Conservation (phyloP, 2,888 invertebrate genomes). For the Oligia strigilis region DNA sequence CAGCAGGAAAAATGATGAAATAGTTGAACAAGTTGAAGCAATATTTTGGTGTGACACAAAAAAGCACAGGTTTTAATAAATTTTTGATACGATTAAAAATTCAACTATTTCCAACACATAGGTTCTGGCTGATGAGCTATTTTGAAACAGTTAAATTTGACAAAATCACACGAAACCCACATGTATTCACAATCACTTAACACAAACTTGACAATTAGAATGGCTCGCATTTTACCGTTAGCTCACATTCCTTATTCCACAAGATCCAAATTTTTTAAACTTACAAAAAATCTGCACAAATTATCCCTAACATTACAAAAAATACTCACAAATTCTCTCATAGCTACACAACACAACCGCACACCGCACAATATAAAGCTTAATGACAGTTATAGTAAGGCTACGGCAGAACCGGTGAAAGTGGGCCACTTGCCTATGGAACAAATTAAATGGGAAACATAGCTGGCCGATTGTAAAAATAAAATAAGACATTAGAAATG, state of each 20-base stretch:
- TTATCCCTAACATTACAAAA: neutral
- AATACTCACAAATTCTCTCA: slow-evolving; percentile 77
- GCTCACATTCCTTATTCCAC: neutral
- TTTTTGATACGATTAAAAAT: neutral
- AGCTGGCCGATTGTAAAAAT: slow-evolving; percentile 48
- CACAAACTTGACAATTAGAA: neutral
- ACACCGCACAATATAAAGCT: slow-evolving; percentile 53
- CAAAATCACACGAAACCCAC: neutral
- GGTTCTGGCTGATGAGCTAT: too few relatives aligned
- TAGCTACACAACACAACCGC: slow-evolving; percentile 62
- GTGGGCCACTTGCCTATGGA: slow-evolving; percentile 73
- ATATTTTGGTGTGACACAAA: neutral
- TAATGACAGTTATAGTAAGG: slow-evolving; percentile 71
- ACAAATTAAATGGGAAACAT: slow-evolving; percentile 67
- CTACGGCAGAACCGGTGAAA: slow-evolving; percentile 75
- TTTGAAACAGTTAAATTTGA: neutral
- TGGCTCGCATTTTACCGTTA: slow-evolving; percentile 17
- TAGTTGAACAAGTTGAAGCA: neutral
- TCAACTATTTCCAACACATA: neutral
- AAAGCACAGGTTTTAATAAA: neutral
- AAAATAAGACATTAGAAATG: slow-evolving; percentile 53
- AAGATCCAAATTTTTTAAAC: neutral
- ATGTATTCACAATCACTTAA: slow-evolving; percentile 10
- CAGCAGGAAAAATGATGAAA: neutral
- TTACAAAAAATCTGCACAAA: neutral